These are phyloP conservation scores for Mactra quadrangularis DNA, from an alignment of 1,140 invertebrate species.

Conservation along the genomic window DNA sequence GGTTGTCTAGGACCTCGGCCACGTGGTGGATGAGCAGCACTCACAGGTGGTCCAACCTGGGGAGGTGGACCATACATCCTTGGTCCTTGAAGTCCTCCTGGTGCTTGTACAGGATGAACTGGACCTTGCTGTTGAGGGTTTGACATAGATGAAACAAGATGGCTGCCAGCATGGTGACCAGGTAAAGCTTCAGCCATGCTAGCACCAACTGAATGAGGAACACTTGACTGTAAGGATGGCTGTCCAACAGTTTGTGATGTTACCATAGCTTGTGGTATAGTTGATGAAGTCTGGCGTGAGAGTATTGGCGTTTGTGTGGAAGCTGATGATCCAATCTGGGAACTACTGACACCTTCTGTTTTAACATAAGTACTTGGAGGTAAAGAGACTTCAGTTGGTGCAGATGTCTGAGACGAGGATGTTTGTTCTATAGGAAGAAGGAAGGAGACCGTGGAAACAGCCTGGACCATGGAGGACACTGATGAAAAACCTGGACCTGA, in stretches of 20 bases:
- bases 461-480: slow-evolving; percentile 53
- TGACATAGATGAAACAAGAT: slow-evolving; percentile 1
- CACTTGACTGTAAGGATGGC: background rate
- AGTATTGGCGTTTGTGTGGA: slow-evolving; percentile 44
- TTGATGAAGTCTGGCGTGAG: background rate
- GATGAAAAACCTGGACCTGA: slow-evolving; percentile 48
- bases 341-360: slow-evolving; percentile 14
- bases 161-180: background rate
- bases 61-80: slow-evolving; percentile 20
- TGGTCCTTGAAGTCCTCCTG: background rate
- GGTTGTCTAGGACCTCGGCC: slow-evolving; percentile 16
- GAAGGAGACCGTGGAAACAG: slow-evolving; percentile 57
- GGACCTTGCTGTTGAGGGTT: slow-evolving; percentile 23
- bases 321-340: slow-evolving; percentile 7
- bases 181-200: background rate
- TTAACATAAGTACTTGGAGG: slow-evolving; percentile 52
- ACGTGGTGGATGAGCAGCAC: slow-evolving; percentile 10
- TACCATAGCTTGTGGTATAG: background rate
- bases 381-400: slow-evolving; percentile 51
- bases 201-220: slow-evolving; percentile 6
- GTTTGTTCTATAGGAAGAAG: slow-evolving; percentile 6
- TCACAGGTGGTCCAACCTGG: background rate
- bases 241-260: background rate
- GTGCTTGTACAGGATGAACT: background rate
- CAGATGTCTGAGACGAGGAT: slow-evolving; percentile 11